Percentiles rank a stretch among this genome's conserved stretches.
These are phyloP conservation scores for Erethizon dorsatum DNA, from an alignment of 2,797 vertebrate species.

Conservation along the genomic window DNA sequence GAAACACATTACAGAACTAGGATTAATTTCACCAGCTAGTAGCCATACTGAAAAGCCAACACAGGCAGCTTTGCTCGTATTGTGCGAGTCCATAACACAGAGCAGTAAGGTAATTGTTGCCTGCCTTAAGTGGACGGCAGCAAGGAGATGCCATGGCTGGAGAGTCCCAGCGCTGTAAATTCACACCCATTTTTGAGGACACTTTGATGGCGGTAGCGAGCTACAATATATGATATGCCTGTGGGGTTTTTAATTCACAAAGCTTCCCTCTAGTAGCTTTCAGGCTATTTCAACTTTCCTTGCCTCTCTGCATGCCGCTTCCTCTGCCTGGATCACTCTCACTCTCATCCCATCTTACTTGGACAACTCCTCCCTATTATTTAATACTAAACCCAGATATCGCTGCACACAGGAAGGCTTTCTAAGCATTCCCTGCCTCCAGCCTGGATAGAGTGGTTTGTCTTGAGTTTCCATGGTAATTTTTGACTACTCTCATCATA, in stretches of 20 bases:
- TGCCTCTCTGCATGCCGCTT: background rate
- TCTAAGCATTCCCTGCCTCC: background rate
- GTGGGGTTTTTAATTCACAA: background rate
- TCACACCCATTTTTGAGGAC: background rate
- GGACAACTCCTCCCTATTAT: background rate
- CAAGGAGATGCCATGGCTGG: background rate
- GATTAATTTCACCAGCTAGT: background rate
- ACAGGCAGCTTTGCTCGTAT: background rate
- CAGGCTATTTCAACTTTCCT: background rate
- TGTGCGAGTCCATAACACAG: background rate
- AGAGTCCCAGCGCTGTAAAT: background rate
- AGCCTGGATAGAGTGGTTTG: background rate
- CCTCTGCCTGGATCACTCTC: background rate
- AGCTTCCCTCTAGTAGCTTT: background rate
- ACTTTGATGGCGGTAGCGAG: background rate
- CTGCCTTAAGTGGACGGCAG: background rate
- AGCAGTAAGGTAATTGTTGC: background rate
- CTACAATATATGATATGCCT: background rate
- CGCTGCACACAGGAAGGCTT: background rate
- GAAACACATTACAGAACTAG: background rate
- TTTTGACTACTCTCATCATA: background rate
- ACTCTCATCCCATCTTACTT: background rate
- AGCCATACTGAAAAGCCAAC: background rate
- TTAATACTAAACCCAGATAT: background rate
- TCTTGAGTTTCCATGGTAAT: background rate